Base-by-base conservation (phyloP, 2,113 vertebrate genomes). In the Ploceus nigricollis region DNA sequence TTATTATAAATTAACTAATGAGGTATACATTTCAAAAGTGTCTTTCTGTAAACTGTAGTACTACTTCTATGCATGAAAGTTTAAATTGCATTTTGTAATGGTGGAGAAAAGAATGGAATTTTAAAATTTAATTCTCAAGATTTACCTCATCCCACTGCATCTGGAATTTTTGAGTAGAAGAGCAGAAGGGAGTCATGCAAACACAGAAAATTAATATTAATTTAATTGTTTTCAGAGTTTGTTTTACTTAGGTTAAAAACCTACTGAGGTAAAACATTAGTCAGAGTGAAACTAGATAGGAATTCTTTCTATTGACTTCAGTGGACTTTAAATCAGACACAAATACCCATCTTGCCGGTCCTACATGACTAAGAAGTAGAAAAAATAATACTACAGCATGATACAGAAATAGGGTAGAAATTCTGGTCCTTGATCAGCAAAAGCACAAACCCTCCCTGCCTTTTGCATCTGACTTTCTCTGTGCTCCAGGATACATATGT, bases 221-320 rank as follows among this genome's bases (percentile, higher is more conserved):
- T 56, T 63, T 60, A 60, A 63, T 64, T 70, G 22, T 54, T 88
- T 75, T 70, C 53, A 64, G 53, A 33, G 44, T 53, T 88, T 88
- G 37, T 71, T 93, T 94, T 69, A 91, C 53, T 88, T 66, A 48
- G 28, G 42, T 83, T 90, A 76, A 95, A 93, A 93, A n/a, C 25
- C 15, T 63, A 63, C 81, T 7, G 6, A 82, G 14, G 27, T 68
- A 80, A 87, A 90, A 76, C 13, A 24, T 35, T 35, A 83, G 23
- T 37, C 18, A 68, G 47, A 56, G 35, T 33, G 30, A 81, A 87
- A 85, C 11, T 35, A 48, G 10, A 33, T 22, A 42, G 22, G 18
- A 78, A 17, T 84, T 82, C 22, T 76, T 91, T 82, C 28, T 57
- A 15, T 53, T 76, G 7, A 82, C 30, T 72, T 69, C 51, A 60